phyloP scores from a whole-genome alignment of 2,888 invertebrate genomes.

The Mesorhabditis belari region DNA sequence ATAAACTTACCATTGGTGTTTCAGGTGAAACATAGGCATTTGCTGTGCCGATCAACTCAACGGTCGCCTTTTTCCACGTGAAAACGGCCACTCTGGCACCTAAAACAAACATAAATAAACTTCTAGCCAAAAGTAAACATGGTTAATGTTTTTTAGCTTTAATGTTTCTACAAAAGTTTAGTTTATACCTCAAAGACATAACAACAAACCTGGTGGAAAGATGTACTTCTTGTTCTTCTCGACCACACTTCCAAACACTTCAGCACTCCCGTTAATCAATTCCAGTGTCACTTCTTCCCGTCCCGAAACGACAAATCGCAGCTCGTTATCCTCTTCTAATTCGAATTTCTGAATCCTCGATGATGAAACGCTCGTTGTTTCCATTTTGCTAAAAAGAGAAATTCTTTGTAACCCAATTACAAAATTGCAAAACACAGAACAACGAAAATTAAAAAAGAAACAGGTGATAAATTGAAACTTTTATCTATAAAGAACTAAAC shows the following conservation, averaged over 20 bases:
- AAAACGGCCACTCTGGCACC: slow-evolving; percentile 88
- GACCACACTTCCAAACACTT: slow-evolving; percentile 91
- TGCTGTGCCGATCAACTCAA: slow-evolving; percentile 81
- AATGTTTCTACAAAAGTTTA: slow-evolving; percentile 1
- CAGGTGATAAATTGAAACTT: no score
- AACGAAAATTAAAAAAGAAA: no score
- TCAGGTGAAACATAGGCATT: slow-evolving; percentile 89
- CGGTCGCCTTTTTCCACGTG: slow-evolving; percentile 86
- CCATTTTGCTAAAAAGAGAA: background rate
- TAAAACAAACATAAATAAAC: slow-evolving; percentile 58
- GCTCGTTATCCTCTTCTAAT: background rate
- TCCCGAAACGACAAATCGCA: background rate
- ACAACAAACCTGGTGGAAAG: slow-evolving; percentile 36
- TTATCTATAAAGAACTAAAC: no score
- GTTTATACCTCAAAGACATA: slow-evolving; percentile 3
- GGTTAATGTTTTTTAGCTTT: background rate
- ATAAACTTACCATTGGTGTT: slow-evolving; percentile 66
- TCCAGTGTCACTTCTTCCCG: slow-evolving; percentile 55
- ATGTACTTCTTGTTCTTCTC: slow-evolving; percentile 73
- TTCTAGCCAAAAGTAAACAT: background rate
- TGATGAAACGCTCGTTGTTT: no score
- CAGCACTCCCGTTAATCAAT: slow-evolving; percentile 82
- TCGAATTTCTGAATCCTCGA: background rate
- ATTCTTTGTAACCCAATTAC: no score
- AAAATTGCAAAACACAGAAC: no score